Evolutionary conservation across 2,113 vertebrate species (phyloP).

Genomic region (Sinocyclocheilus maitianheensis): DNA sequence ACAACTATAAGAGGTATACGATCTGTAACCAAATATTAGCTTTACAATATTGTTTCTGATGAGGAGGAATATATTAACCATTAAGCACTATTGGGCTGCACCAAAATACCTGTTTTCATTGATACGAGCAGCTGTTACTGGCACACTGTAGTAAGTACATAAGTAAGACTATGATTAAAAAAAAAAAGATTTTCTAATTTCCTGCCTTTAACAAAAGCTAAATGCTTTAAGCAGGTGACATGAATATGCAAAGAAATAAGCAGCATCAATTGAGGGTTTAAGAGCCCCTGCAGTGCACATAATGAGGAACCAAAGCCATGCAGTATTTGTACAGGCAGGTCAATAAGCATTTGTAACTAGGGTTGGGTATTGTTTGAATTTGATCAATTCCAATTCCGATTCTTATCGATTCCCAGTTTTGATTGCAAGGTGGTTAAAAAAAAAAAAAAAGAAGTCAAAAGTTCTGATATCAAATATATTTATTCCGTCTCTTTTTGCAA

Average conservation of each 20-base stretch:
- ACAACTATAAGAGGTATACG: not conserved
- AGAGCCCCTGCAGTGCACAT: not conserved
- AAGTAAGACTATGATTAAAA: too few species aligned
- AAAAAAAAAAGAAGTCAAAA: too few species aligned
- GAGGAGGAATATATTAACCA: not conserved
- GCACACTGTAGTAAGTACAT: not conserved
- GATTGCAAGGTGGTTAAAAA: too few species aligned
- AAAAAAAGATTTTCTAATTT: too few species aligned
- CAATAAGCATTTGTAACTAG: not conserved
- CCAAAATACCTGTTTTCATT: not conserved
- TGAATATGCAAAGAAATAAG: not conserved
- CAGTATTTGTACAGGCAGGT: not conserved
- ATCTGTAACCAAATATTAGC: not conserved
- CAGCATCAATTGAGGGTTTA: not conserved
- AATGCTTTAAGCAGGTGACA: not conserved
- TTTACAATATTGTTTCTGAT: not conserved
- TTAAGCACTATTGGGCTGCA: not conserved
- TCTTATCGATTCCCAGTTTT: too few species aligned
- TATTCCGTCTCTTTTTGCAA: too few species aligned
- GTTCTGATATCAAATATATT: too few species aligned
- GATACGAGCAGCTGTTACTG: not conserved
- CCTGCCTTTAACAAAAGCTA: not conserved
- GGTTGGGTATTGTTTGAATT: too few species aligned
- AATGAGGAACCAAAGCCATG: slow-evolving; percentile 29
- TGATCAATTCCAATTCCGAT: too few species aligned